Base-by-base conservation (phyloP, 2,888 invertebrate genomes). In the Cordilura impudica region DNA sequence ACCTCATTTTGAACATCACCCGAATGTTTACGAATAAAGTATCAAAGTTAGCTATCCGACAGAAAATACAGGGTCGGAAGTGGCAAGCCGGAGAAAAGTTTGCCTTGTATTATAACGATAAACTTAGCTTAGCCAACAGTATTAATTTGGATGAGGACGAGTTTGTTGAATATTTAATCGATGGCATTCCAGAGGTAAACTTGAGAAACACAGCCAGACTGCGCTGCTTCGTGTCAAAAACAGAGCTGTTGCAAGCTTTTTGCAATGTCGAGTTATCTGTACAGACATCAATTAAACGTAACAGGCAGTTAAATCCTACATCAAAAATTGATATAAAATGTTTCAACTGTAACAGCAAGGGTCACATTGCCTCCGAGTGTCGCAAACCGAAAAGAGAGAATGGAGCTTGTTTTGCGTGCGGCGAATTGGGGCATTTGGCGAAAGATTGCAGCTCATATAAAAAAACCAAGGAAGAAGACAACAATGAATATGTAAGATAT, bases 401-500 rank as follows among this genome's bases (percentile, higher is more conserved):
- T 56, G 54, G 54, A 16, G 54, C 54, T 8, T 56, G 31, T 31
- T 16, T 29, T 56, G 54, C 16, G 7, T 29, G 14, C 6, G 14
- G 29, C 8, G 23, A 43, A 4, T 2, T 60, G 2, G 39, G 43
- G 16, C 58, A 60, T 39, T 10, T 10, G 39, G 58, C 39, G n/a
- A 43, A 19, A 19, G 58, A 60, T 35, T 56, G 56, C n/a, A n/a
- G n/a, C n/a, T n/a, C n/a, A n/a, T n/a, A n/a, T n/a, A n/a, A n/a
- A n/a, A n/a, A n/a, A n/a, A 49, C 49, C 18, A n/a, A 14, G 7
- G 14, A 8, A n/a, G 19, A 26, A n/a, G 6, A 14, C 5, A 18
- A 39, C 10, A 39, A 58, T 35, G 58, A 58, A 14, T 58, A 39
- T 58, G 58, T 58, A 58, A 58, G 39, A 16, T 39, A 39, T 58